phyloP scores from a whole-genome alignment of 1,140 invertebrate genomes.

The Callitettix versicolor region DNA sequence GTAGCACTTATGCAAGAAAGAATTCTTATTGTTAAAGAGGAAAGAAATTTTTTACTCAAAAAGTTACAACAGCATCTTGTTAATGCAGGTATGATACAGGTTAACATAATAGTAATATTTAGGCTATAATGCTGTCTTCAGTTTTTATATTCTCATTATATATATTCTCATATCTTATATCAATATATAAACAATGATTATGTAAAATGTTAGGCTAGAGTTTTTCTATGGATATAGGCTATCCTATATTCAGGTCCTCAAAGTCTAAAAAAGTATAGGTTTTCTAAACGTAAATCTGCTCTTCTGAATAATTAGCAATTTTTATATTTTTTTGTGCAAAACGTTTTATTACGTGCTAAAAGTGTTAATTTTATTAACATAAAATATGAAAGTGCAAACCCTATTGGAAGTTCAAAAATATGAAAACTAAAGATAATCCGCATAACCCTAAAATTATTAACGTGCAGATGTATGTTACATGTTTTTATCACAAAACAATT shows the following conservation, averaged over 20 bases:
- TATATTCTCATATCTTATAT: conserved; percentile 27
- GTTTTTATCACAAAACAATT: too few species aligned
- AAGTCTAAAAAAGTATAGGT: background rate
- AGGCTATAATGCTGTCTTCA: background rate
- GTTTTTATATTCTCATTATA: background rate
- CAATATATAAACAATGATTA: background rate
- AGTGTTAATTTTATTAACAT: too few species aligned
- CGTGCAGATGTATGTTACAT: too few species aligned
- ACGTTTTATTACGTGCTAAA: too few species aligned
- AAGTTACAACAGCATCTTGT: conserved; percentile 53
- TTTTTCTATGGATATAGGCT: background rate
- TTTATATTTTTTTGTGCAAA: too few species aligned
- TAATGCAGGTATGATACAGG: conserved; percentile 29
- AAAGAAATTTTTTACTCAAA: conserved; percentile 57
- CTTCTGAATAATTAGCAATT: too few species aligned
- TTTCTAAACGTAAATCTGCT: too few species aligned
- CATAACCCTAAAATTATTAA: too few species aligned
- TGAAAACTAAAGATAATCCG: too few species aligned
- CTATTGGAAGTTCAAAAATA: too few species aligned
- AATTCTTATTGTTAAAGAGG: conserved; percentile 60
- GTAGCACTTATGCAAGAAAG: conserved; percentile 64
- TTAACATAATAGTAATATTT: background rate
- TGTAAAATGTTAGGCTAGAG: background rate
- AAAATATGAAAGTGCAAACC: too few species aligned
- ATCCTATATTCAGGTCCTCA: background rate